Evolutionary conservation across 2,113 vertebrate species (phyloP).

Genomic region (Lynx canadensis): DNA sequence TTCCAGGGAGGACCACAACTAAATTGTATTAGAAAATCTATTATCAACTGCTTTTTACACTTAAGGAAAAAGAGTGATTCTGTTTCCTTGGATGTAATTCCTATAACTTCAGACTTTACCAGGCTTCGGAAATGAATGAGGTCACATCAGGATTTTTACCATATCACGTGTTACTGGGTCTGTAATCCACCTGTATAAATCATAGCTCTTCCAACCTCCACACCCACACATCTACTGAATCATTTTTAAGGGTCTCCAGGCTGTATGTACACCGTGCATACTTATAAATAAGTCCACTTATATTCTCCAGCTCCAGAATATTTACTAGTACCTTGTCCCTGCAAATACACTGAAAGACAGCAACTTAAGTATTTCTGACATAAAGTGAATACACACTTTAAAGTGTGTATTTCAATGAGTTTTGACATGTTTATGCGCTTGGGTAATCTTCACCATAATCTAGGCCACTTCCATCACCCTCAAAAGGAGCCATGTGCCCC

Average conservation of each 20-base stretch:
- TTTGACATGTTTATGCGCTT: background rate
- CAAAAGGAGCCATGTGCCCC: background rate
- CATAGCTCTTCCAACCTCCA: background rate
- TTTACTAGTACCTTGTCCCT: background rate
- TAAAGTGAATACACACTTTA: background rate
- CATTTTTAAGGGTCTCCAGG: background rate
- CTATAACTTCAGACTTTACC: background rate
- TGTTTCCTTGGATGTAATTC: background rate
- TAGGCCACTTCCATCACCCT: background rate
- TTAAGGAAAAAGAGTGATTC: background rate
- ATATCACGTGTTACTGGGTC: background rate
- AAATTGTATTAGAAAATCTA: background rate
- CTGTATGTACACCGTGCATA: background rate
- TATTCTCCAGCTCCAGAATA: background rate
- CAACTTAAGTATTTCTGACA: background rate
- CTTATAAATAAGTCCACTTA: background rate
- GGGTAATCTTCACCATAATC: background rate
- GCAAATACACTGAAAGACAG: background rate
- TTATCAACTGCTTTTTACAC: background rate
- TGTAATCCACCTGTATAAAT: background rate
- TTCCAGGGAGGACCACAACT: background rate
- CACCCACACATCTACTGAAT: background rate
- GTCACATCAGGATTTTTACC: constrained; percentile 5
- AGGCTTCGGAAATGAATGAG: background rate
- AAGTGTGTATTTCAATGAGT: background rate